These are phyloP conservation scores for Otolemur crassicaudatus DNA, from an alignment of 2,797 vertebrate genomes.

Conservation along the genomic window DNA sequence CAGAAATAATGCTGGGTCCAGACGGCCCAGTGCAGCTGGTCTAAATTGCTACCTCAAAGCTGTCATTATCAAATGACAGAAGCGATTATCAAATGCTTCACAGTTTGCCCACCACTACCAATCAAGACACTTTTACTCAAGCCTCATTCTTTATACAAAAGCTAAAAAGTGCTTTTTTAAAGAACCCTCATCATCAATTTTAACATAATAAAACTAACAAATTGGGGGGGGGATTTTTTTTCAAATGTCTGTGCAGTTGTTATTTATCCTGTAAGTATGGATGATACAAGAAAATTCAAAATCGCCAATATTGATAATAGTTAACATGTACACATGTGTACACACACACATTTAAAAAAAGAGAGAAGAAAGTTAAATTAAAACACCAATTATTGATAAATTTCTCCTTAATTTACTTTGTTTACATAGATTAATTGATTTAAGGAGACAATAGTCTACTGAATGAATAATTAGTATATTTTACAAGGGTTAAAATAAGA, in stretches of 20 bases:
- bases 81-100: slow-evolving; percentile 24
- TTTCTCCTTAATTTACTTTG: not conserved
- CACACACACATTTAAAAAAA: not conserved
- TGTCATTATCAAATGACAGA: slow-evolving; percentile 1
- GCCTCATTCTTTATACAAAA: not conserved
- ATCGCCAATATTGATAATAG: not conserved
- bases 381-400: not conserved
- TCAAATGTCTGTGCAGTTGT: not conserved
- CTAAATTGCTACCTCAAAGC: slow-evolving; percentile 3
- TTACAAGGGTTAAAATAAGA: not conserved
- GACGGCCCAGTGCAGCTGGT: not conserved
- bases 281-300: not conserved
- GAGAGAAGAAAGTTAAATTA: not conserved
- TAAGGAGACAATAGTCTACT: not conserved
- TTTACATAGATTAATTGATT: not conserved
- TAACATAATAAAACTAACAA: not conserved
- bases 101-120: not conserved
- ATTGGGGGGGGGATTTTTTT: not conserved
- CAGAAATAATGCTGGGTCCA: slow-evolving; percentile 54
- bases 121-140: not conserved
- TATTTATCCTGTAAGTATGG: not conserved
- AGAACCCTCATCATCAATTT: not conserved
- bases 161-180: not conserved
- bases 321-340: not conserved
- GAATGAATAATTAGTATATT: not conserved